Percentiles rank a stretch among this genome's conserved stretches.
These are phyloP conservation scores for Megathymus violae DNA, from an alignment of 1,140 invertebrate genomes.

Conservation along the genomic window DNA sequence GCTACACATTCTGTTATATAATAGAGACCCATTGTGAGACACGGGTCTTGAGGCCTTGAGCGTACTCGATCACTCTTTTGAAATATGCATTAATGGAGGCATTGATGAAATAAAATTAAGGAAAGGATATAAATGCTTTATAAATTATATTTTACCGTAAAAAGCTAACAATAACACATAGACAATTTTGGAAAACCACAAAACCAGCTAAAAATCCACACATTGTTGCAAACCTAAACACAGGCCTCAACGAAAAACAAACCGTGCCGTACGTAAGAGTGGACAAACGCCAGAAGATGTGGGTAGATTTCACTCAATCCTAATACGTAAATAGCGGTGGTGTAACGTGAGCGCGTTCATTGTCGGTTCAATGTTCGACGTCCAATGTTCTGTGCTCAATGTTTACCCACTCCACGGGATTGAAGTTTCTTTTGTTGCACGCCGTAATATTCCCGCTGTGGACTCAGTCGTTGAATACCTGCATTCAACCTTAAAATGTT, in stretches of 20 bases:
- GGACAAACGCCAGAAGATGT: conserved; percentile 5
- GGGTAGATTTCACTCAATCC: conserved; percentile 17
- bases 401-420: conserved; percentile 20
- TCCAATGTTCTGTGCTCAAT: neutral
- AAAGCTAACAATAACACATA: too few species aligned
- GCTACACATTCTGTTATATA: too few species aligned
- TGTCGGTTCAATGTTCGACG: neutral
- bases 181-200: too few species aligned
- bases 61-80: too few species aligned
- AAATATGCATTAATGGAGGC: too few species aligned
- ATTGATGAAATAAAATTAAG: too few species aligned
- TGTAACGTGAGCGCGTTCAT: conserved; percentile 1
- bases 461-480: neutral
- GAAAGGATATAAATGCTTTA: too few species aligned
- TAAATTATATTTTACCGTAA: too few species aligned
- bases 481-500: neutral
- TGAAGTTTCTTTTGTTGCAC: neutral
- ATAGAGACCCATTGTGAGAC: too few species aligned
- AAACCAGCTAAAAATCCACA: too few species aligned
- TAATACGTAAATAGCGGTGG: conserved; percentile 23
- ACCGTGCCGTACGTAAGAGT: conserved; percentile 2
- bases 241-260: neutral
- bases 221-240: too few species aligned
- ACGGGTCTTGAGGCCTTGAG: too few species aligned
- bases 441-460: neutral